Evolutionary conservation across 2,797 vertebrate species (phyloP), one percentile per base, ranked within the genome.

Genomic region (Steatocranus sp.): DNA sequence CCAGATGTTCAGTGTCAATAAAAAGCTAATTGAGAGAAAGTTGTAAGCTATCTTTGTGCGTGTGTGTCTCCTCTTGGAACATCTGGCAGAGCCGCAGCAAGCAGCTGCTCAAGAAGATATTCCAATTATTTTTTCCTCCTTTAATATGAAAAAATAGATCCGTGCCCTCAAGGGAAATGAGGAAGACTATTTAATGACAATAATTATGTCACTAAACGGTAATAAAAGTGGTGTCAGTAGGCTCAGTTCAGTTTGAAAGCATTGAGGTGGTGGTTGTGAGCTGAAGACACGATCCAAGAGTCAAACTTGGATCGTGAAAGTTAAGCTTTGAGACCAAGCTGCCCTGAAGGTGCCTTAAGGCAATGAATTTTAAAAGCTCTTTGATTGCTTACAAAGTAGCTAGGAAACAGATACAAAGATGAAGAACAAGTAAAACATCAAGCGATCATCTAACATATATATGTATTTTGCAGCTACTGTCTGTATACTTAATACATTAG

Each of bases 1-100:
- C 88, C 94, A 93, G 92, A 94, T 93, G 93, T 94, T 95, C 82
- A 23, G 70, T 66, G 76, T 93, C 90, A 87, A 87, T 83, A 87
- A 92, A 93, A 93, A 48, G 51, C 73, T 81, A 73, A 80, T 27
- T 80, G 53, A 68, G 61, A 82, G 84, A 88, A 88, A 86, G 34
- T 36, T 46, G 81, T 53, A 36, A 50, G 43, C 81, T 86, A 43
- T 87, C 77, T 76, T 73, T 79, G 41, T 18, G 14, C 76, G 49
- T 78, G 74, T 78, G 48, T 80, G 27, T 61, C 43, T 79, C 49
- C 51, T 79, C 68, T 79, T 83, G 20, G 63, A 25, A 68, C 25
- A 30, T 46, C 75, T 91, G 91, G 91, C 91, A 85, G 68, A 7
- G 7, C 36, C 6, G 76, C 90, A 92, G 81, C 85, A 81, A 90